Percentiles rank a stretch among this genome's conserved stretches.
Evolutionary conservation across 2,888 invertebrate genomes (phyloP).

Genomic region (Macropis europaea): DNA sequence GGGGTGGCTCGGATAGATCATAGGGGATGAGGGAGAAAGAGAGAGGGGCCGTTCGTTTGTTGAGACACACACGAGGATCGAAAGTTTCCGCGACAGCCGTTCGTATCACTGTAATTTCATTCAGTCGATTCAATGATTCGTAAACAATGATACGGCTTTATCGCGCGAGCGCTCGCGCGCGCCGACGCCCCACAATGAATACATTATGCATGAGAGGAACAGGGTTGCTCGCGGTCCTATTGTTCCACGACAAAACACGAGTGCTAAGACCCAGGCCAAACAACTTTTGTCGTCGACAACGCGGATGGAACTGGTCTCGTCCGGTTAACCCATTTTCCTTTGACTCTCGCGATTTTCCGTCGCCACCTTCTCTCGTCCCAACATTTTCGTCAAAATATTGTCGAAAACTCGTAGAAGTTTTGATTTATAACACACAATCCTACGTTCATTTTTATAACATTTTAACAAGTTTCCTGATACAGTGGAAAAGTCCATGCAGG

Average conservation of each 20-base stretch:
- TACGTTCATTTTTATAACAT: too few relatives aligned
- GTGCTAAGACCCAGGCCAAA: slow-evolving; percentile 26
- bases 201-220: slow-evolving; percentile 62
- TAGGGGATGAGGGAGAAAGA: background rate
- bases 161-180: slow-evolving; percentile 59
- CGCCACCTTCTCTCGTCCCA: too few relatives aligned
- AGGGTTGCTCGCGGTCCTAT: slow-evolving; percentile 38
- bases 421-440: too few relatives aligned
- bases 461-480: too few relatives aligned
- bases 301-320: background rate
- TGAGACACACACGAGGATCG: slow-evolving; percentile 4
- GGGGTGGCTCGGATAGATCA: background rate
- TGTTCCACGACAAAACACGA: slow-evolving; percentile 44
- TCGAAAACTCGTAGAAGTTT: too few relatives aligned
- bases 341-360: background rate
- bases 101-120: slow-evolving; percentile 65
- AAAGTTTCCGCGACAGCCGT: slow-evolving; percentile 42
- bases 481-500: too few relatives aligned
- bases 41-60: background rate
- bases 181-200: slow-evolving; percentile 50
- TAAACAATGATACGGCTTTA: slow-evolving; percentile 72
- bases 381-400: background rate
- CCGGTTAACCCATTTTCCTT: background rate
- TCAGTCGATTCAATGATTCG: slow-evolving; percentile 71
- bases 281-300: slow-evolving; percentile 36